These are phyloP conservation scores for Mionectes macconnelli DNA, from an alignment of 2,113 vertebrate species.

Conservation along the genomic window DNA sequence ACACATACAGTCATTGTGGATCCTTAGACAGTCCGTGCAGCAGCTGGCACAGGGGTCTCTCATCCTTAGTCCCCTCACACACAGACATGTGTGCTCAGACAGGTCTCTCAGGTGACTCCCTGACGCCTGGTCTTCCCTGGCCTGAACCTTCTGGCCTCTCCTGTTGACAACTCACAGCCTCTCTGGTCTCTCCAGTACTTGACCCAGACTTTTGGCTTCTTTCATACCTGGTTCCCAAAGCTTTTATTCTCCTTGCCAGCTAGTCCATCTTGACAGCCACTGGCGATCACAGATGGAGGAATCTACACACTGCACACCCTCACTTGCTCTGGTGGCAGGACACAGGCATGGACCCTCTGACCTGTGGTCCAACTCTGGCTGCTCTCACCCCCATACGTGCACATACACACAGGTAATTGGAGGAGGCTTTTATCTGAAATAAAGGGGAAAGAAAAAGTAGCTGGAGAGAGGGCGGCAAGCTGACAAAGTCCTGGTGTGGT, in stretches of 20 bases:
- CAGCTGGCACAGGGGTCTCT: not conserved
- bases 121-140: not conserved
- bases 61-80: not conserved
- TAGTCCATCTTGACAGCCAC: not conserved
- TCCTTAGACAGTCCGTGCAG: not conserved
- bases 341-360: not conserved
- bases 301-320: fast-evolving
- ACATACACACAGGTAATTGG: too few species aligned
- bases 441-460: not conserved
- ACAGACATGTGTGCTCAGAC: not conserved
- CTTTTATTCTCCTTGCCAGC: not conserved
- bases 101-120: not conserved
- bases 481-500: not conserved
- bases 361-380: not conserved
- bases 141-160: not conserved
- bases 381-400: not conserved
- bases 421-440: not conserved
- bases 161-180: not conserved
- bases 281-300: not conserved
- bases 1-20: fast-evolving
- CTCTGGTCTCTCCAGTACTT: not conserved
- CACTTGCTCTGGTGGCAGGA: not conserved
- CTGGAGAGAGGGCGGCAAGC: not conserved
- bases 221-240: not conserved
- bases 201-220: not conserved